These are phyloP conservation scores for Diarsia brunnea DNA, from an alignment of 2,888 invertebrate species.

Conservation along the genomic window DNA sequence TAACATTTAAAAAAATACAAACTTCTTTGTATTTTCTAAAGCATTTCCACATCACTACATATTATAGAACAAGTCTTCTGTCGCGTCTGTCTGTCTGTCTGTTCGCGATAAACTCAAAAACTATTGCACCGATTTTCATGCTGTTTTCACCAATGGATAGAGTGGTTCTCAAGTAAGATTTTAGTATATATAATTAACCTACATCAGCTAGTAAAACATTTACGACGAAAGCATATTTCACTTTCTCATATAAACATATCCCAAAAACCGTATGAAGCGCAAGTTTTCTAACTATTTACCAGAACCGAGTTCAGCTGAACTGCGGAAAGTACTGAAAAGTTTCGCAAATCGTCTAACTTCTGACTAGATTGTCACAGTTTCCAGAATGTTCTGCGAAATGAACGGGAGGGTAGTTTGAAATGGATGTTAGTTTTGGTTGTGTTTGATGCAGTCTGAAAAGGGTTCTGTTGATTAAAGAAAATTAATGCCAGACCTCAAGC, in stretches of 20 bases:
- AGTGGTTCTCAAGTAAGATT: no score
- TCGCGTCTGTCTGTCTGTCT: no score
- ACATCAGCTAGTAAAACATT: not conserved
- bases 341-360: slow-evolving; percentile 54
- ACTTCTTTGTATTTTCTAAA: not conserved
- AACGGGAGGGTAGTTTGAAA: slow-evolving; percentile 11
- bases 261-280: slow-evolving; percentile 26
- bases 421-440: not conserved
- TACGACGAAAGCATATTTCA: slow-evolving; percentile 11
- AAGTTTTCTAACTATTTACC: slow-evolving; percentile 50
- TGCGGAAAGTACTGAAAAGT: slow-evolving; percentile 47
- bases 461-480: not conserved
- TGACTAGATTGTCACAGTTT: slow-evolving; percentile 56
- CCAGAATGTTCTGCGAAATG: slow-evolving; percentile 29
- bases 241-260: slow-evolving; percentile 10
- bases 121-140: no score
- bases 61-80: no score
- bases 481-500: no score
- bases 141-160: no score
- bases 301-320: slow-evolving; percentile 22
- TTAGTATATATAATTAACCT: no score
- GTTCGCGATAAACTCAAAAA: no score
- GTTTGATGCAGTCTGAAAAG: not conserved
- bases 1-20: no score
- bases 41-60: not conserved